These are phyloP conservation scores for Cacatua alba DNA, from an alignment of 2,113 vertebrate species.

Conservation along the genomic window DNA sequence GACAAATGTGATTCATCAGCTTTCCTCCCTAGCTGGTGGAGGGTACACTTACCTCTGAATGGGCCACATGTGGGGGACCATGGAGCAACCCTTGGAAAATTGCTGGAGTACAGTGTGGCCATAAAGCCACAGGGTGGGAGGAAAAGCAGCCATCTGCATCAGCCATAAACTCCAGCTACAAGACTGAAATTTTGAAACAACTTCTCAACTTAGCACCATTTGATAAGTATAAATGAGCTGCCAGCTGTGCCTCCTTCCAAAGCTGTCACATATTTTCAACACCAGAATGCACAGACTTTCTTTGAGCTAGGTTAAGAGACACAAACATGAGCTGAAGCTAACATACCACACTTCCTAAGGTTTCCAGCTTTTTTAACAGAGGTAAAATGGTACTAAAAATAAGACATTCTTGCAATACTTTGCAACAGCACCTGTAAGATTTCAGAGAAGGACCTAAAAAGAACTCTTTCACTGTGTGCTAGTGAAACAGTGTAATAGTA, in stretches of 20 bases:
- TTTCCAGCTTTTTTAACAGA: not conserved
- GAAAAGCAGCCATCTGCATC: not conserved
- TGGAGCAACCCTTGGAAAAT: not conserved
- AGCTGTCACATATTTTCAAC: not conserved
- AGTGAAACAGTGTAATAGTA: not conserved
- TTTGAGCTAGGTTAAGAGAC: not conserved
- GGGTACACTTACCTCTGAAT: not conserved
- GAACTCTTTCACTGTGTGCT: not conserved
- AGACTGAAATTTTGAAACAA: not conserved
- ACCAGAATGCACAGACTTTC: not conserved
- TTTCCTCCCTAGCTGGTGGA: not conserved
- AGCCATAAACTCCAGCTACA: not conserved
- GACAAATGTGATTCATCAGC: not conserved
- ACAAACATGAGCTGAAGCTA: not conserved
- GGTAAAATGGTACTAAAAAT: not conserved
- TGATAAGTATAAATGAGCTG: not conserved
- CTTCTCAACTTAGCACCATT: not conserved
- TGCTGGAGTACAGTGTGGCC: not conserved
- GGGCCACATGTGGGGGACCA: fast-evolving
- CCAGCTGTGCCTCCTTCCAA: not conserved
- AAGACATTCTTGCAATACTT: not conserved
- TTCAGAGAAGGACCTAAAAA: not conserved
- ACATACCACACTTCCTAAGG: not conserved
- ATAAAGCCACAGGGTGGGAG: not conserved
- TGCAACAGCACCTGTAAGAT: not conserved